These are phyloP conservation scores for Papilio aristodemus DNA, from an alignment of 1,140 invertebrate species.

Conservation along the genomic window DNA sequence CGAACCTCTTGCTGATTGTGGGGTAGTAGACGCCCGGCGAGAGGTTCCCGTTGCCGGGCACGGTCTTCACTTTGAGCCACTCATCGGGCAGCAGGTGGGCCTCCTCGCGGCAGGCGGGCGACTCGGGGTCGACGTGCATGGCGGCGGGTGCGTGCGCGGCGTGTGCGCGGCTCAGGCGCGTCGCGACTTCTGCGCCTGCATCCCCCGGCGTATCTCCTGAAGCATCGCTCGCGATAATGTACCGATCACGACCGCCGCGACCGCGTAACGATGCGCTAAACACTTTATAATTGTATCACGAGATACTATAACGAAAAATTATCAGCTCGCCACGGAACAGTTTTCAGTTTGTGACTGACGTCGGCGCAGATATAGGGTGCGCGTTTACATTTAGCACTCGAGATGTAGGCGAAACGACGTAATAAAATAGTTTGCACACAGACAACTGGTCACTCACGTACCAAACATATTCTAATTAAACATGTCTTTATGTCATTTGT, in stretches of 20 bases:
- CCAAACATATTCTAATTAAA: conserved; percentile 28
- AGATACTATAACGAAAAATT: conserved; percentile 74
- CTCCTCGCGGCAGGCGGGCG: conserved; percentile 73
- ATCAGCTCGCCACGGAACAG: conserved; percentile 68
- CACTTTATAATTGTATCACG: conserved; percentile 74
- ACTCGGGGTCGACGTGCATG: conserved; percentile 76
- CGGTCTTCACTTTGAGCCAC: conserved; percentile 74
- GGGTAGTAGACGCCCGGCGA: conserved; percentile 77
- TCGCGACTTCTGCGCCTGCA: conserved; percentile 63
- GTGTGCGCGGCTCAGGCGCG: conserved; percentile 67
- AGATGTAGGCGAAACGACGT: conserved; percentile 16
- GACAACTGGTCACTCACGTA: conserved; percentile 24
- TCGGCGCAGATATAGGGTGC: conserved; percentile 36
- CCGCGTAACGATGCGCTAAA: conserved; percentile 65
- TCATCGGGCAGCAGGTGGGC: conserved; percentile 73
- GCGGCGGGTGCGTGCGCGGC: conserved; percentile 40
- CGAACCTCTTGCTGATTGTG: conserved; percentile 74
- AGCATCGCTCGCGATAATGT: conserved; percentile 76
- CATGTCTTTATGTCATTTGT: conserved; percentile 22
- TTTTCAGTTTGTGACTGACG: conserved; percentile 65
- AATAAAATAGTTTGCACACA: conserved; percentile 22
- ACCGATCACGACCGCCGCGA: conserved; percentile 71
- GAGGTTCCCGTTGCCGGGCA: conserved; percentile 71
- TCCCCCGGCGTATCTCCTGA: conserved; percentile 67
- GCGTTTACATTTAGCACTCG: conserved; percentile 19